Conservation (phyloP, 2,888 invertebrate genomes). For the Lepidocyrtoides sp. region DNA sequence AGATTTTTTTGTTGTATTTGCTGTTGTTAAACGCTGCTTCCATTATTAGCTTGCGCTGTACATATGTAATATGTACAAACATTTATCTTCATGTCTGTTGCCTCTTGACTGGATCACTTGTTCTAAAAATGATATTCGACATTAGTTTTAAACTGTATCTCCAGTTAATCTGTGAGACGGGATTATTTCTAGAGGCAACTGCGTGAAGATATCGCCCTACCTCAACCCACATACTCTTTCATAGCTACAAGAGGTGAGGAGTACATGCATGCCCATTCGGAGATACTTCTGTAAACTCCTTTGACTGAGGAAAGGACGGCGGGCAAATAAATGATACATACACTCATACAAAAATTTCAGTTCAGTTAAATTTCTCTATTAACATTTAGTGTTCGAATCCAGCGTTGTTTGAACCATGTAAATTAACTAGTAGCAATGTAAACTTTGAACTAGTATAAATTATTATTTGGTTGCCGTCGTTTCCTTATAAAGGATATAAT, state of each 20-base stretch:
- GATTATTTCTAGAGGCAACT: conserved; percentile 60
- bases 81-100: conserved; percentile 28
- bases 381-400: no score
- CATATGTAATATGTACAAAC: conserved; percentile 15
- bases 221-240: conserved; percentile 80
- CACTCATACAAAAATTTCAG: no score
- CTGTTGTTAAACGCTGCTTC: conserved; percentile 70
- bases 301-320: conserved; percentile 52
- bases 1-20: conserved; percentile 7
- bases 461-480: conserved; percentile 44
- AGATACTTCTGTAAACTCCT: conserved; percentile 70
- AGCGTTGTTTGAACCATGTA: no score
- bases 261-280: conserved; percentile 80
- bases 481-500: conserved; percentile 42
- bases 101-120: conserved; percentile 50
- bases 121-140: background rate
- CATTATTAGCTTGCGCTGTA: conserved; percentile 74
- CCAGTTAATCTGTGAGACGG: background rate
- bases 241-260: conserved; percentile 75
- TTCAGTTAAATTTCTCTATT: no score
- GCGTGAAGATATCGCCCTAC: conserved; percentile 64
- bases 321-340: conserved; percentile 5
- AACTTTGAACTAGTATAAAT: background rate
- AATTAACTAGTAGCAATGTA: no score
- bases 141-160: background rate